A percentile compares a stretch with the other conserved stretches of the same genome.
Evolutionary conservation across 2,113 vertebrate genomes (phyloP).

Genomic region (Mormoops blainvillei): DNA sequence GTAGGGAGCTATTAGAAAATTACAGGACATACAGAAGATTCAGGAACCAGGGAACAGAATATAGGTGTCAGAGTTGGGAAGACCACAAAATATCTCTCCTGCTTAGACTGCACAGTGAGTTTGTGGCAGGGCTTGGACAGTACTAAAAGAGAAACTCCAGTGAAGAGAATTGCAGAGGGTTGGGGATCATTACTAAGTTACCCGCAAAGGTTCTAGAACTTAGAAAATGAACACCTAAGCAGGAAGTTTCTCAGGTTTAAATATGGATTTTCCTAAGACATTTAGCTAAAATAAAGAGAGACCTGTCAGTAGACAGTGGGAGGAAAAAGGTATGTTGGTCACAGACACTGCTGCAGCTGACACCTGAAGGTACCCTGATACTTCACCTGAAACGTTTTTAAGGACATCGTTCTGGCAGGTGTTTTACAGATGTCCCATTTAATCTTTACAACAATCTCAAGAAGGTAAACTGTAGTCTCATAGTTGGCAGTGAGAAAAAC

Average conservation of each 20-base stretch:
- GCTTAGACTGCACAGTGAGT: not conserved
- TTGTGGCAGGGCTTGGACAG: not conserved
- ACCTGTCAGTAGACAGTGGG: not conserved
- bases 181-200: not conserved
- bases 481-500: not conserved
- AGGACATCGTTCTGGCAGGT: not conserved
- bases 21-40: not conserved
- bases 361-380: not conserved
- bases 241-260: not conserved
- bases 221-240: not conserved
- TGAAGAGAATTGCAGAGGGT: not conserved
- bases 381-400: not conserved
- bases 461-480: not conserved
- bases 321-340: not conserved
- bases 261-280: not conserved
- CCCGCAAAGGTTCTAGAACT: not conserved
- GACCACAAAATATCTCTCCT: not conserved
- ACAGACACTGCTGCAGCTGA: accelerated
- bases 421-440: not conserved
- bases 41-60: not conserved
- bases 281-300: not conserved
- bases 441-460: not conserved
- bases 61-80: not conserved
- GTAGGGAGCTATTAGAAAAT: not conserved
- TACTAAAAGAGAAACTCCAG: not conserved